Evolutionary conservation across 2,888 invertebrate genomes (phyloP), one percentile per base, ranked within the genome.

Genomic region (Fragum whitleyi): DNA sequence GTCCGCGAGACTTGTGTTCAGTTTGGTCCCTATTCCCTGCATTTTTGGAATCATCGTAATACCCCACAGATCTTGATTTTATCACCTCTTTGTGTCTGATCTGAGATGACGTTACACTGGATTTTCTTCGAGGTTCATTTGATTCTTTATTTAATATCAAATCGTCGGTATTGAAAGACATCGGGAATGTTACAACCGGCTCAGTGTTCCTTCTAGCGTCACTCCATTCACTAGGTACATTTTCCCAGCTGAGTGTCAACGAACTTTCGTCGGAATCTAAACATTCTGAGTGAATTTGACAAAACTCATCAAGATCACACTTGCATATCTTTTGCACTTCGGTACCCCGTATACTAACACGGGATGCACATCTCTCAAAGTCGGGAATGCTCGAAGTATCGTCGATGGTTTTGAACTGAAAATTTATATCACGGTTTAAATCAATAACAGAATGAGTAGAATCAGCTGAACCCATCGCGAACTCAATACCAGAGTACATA

Each of bases 121-220:
- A 53, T 36, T 55, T 67, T 21, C 65, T 16, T 21, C 42, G 36
- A 28, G 39, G 14, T 19, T 39, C 57, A 26, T 42, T 21, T 9
- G 36, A 36, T 32, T 65, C 65, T 42, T 65, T 39, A 3, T 39
- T 65, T 16, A 65, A 23, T 42, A 39, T 7, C 28, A n/a, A 21
- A 7, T 74, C 67, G 36, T 67, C 53, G 14, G 23, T 65, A 73
- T 79, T 75, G 42, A 79, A 76, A 29, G 82, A 82, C 47, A 59
- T 61, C 42, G 67, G 47, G 21, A 79, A 76, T 21, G 79, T 32
- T 14, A 79, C 73, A 65, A 77, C 55, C 16, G 84, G 84, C 61
- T 85, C 84, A 5, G 84, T 85, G 51, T 85, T 85, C 39, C 84
- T 74, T 26, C 84, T 72, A 6, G 80, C 73, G 23, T 85, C 84